phyloP scores from a whole-genome alignment of 2,888 invertebrate genomes.

The Lithophane semibrunnea region DNA sequence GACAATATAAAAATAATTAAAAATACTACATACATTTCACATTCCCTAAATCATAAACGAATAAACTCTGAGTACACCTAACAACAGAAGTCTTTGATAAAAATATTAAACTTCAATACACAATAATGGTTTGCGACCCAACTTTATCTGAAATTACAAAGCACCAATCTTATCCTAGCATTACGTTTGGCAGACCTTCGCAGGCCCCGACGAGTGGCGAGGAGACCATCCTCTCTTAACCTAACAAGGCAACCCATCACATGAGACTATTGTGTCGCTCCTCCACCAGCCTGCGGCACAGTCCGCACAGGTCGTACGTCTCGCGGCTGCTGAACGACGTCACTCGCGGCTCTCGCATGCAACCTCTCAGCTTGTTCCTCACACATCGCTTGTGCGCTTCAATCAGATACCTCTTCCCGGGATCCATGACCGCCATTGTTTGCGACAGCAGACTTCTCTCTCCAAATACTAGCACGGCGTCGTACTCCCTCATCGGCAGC shows the following conservation, averaged over 20 bases:
- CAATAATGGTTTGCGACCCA: slow-evolving; percentile 24
- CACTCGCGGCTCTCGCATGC: slow-evolving; percentile 72
- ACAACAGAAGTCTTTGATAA: slow-evolving; percentile 36
- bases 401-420: slow-evolving; percentile 73
- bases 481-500: slow-evolving; percentile 77
- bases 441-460: slow-evolving; percentile 64
- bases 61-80: slow-evolving; percentile 42
- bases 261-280: slow-evolving; percentile 19
- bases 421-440: slow-evolving; percentile 72
- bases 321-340: slow-evolving; percentile 69
- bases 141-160: slow-evolving; percentile 25
- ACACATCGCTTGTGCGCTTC: slow-evolving; percentile 72
- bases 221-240: slow-evolving; percentile 42
- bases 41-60: slow-evolving; percentile 9
- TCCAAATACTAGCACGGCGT: slow-evolving; percentile 75
- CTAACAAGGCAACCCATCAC: slow-evolving; percentile 54
- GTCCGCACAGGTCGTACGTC: slow-evolving; percentile 68
- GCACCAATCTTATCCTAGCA: slow-evolving; percentile 53
- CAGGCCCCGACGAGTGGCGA: slow-evolving; percentile 16
- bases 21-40: slow-evolving; percentile 24
- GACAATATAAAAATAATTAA: slow-evolving; percentile 8
- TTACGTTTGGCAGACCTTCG: slow-evolving; percentile 43
- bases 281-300: slow-evolving; percentile 59
- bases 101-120: slow-evolving; percentile 43
- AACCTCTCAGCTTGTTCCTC: slow-evolving; percentile 70